Base-by-base conservation (phyloP, 2,113 vertebrate species). In the Pedionomus torquatus region DNA sequence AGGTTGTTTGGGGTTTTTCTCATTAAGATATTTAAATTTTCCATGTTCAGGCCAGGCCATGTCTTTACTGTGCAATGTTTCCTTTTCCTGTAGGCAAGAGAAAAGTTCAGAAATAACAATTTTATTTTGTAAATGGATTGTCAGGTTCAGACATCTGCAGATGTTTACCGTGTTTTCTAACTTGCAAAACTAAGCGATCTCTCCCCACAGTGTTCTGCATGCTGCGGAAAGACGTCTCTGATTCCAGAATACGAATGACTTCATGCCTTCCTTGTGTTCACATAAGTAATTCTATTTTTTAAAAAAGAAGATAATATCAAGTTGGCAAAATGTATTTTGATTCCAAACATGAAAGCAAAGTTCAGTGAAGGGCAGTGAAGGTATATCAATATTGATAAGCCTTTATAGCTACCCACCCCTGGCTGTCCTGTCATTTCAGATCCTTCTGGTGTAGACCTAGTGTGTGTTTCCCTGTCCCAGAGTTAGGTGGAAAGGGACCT, bases 1-100 rank as follows among this genome's bases (percentile, higher is more conserved):
- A 11, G 14, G 5, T 57, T 41, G 5, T 0, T 3, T 28, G 26
- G 2, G 13, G 1, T 19, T 33, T 13, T 79, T 72, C 19, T 35
- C 11, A 60, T 55, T 90, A 88, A 13, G 7, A 21, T 61, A 58
- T 66, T 86, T 57, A 46, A 52, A 28, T 80, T 85, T 71, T 71
- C 64, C 7, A 28, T 37, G 5, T 83, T 74, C 1, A 8, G 7
- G 4, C 49, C 1, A 8, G 7, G 4, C 49, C 14, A 4, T 74
- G 18, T 65, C 18, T 87, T 78, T 92, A 35, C 30, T 46, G 21
- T 58, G 17, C 44, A 75, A 44, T 65, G 54, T 25, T 63, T 2
- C 4, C 11, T 80, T 78, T 87, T 83, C 17, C 44, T 31, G 15
- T 51, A 65, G 23, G 9, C 57, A 77, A 60, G 14, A 64, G 21